Evolutionary conservation across 2,797 vertebrate genomes (phyloP), one percentile per base, ranked within the genome.

Genomic region (Choloepus didactylus): DNA sequence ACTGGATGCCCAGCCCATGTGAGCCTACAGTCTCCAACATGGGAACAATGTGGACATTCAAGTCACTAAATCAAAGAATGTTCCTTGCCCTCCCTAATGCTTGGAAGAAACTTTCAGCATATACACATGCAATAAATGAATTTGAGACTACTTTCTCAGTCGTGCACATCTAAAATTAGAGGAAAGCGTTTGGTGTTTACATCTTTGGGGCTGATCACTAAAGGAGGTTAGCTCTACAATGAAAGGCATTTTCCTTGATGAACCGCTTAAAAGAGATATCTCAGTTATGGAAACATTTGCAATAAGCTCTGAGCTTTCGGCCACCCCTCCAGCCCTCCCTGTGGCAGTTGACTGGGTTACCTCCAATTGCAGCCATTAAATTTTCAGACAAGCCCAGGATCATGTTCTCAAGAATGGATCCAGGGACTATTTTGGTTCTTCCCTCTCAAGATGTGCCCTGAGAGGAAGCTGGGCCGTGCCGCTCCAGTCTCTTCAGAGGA

Each of bases 111-210:
- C 16, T 31, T 54, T 59, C 21, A 59, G 51, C 38, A 38, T 49
- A 27, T 14, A 69, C 2, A 10, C 25, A 66, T 31, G 82, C 12
- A 62, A 6, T 21, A 46, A 54, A 15, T 44, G 9, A 31, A 41
- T 88, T 85, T 83, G 89, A 70, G 35, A 62, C 46, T 62, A 18
- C 27, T 83, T 84, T 49, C 89, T 89, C 38, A 23, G 56, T 29
- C 35, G 25, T 62, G 41, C 76, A 76, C 38, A 93, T 85, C 77
- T 62, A 62, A 94, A 94, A 79, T 25, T 38, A 87, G 60, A 84
- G 94, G 35, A 60, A 67, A 94, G 82, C 19, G 14, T 70, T 91
- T 25, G 3, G 25, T 72, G 93, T 95, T 60, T 35, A 66, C 38
- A 46, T 3, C 16, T 56, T 49, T 54, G 76, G 44, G 76, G 29